Evolutionary conservation across 1,140 invertebrate genomes (phyloP).

Genomic region (Aradophagus sp.): DNA sequence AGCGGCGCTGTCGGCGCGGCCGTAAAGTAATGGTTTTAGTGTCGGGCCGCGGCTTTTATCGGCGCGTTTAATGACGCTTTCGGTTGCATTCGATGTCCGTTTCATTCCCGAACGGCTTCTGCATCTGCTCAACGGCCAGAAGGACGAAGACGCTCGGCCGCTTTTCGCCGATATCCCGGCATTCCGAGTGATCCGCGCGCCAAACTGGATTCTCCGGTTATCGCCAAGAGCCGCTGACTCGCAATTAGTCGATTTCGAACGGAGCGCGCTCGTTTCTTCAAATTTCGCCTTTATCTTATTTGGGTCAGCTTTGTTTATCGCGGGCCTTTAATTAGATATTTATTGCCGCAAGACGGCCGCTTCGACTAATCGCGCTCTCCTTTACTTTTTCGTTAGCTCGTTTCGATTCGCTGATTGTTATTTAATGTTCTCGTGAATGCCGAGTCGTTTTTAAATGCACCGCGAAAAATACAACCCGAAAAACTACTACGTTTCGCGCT

Average conservation of each 20-base stretch:
- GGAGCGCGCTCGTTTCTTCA: conserved; percentile 30
- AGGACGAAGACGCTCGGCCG: conserved; percentile 24
- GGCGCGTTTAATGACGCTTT: conserved; percentile 58
- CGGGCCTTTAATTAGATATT: conserved; percentile 11
- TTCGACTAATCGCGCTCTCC: too few species aligned
- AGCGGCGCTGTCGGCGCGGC: conserved; percentile 28
- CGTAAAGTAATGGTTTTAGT: conserved; percentile 55
- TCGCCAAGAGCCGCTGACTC: conserved; percentile 30
- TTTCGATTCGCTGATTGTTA: too few species aligned
- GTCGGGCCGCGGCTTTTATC: conserved; percentile 54
- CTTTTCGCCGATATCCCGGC: conserved; percentile 28
- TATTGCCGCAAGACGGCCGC: neutral
- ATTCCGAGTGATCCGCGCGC: conserved; percentile 40
- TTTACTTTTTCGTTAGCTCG: too few species aligned
- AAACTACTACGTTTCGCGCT: too few species aligned
- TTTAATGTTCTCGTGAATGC: neutral
- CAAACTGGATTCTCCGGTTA: conserved; percentile 51
- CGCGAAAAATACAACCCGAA: too few species aligned
- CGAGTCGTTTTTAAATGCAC: too few species aligned
- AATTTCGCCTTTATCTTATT: conserved; percentile 16
- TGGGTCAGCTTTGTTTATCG: conserved; percentile 14
- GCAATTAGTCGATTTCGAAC: conserved; percentile 48
- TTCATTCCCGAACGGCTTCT: conserved; percentile 56
- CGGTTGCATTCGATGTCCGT: conserved; percentile 53
- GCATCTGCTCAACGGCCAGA: conserved; percentile 41